Base-by-base conservation (phyloP, 2,888 invertebrate genomes). In the Agonopterix alstromeriana region DNA sequence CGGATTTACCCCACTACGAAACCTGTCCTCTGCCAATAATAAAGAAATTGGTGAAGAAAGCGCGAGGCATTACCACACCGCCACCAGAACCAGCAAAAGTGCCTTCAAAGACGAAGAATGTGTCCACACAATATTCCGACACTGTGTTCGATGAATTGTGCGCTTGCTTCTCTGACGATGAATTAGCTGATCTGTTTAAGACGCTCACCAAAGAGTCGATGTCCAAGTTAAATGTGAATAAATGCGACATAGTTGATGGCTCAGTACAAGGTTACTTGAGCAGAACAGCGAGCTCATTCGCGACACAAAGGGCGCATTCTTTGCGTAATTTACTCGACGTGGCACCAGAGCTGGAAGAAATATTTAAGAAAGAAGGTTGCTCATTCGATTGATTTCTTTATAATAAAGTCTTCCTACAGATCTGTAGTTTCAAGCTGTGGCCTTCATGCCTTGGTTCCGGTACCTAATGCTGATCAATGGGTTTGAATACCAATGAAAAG, bases 1-100 rank as follows among this genome's bases (percentile, higher is more conserved):
- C 73, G 7, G 69, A 72, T 11, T 57, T 85, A 47, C 77, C 74
- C 0, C 61, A 80, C 52, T 87, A 87, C 57, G 72, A 81, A 57
- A 57, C 57, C 1, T 82, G 82, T 57, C 60, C 75, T 4, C 2
- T 77, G 0, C 49, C 53, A 10, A 64, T 61, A 41, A 55, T 86
- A 14, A 77, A 73, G 52, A 58, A 53, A 10, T 52, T 84, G 43
- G 78, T 84, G 2, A 68, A 61, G 44, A 62, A 61, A 35, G 70
- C 78, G 0, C 72, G 65, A 50, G 54, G 67, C 0, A 63, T 57
- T 44, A 48, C 10, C 1, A 46, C 60, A 0, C 57, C 61, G 0
- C 51, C 55, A 0, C 60, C 64, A 1, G 50, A 53, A 9, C 54
- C 57, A 0, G 43, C 45, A 2, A 58, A 53, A 50, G 52, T 53